These are phyloP conservation scores for Chymomyza amoena DNA, from an alignment of 2,888 invertebrate species.

Conservation along the genomic window DNA sequence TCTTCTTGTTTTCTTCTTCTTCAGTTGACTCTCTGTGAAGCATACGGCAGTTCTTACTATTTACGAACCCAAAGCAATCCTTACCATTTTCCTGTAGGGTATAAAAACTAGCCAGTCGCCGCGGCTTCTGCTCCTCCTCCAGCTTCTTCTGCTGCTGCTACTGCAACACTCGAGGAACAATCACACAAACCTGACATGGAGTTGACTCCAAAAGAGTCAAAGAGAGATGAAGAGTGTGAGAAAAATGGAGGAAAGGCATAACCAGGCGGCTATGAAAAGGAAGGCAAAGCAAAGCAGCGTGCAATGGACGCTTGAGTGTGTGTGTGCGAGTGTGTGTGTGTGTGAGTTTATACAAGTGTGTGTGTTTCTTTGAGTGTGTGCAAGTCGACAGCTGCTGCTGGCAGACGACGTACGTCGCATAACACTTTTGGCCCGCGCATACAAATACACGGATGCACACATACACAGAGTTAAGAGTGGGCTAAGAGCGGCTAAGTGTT, in stretches of 20 bases:
- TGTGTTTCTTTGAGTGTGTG: background rate
- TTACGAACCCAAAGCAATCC: too few species aligned
- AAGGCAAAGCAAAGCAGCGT: constrained; percentile 32
- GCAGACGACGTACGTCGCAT: background rate
- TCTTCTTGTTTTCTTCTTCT: too few species aligned
- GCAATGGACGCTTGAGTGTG: constrained; percentile 65
- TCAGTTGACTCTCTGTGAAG: too few species aligned
- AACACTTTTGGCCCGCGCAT: background rate
- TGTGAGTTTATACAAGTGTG: constrained; percentile 23
- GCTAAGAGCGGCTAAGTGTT: background rate
- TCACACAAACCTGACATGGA: constrained; percentile 52
- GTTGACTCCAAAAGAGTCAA: constrained; percentile 63
- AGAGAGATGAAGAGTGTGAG: constrained; percentile 7
- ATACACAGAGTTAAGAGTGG: background rate
- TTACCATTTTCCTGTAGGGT: too few species aligned
- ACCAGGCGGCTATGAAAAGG: background rate
- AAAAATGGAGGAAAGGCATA: constrained; percentile 14
- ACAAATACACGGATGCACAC: background rate
- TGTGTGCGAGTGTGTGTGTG: constrained; percentile 38
- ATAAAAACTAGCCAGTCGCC: background rate
- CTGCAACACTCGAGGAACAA: constrained; percentile 44
- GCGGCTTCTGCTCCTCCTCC: constrained; percentile 6
- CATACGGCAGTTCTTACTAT: too few species aligned
- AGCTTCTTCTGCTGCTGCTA: constrained; percentile 11
- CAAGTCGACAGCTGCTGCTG: constrained; percentile 54